phyloP scores from a whole-genome alignment of 2,113 vertebrate species.

The Odontophorus gujanensis region DNA sequence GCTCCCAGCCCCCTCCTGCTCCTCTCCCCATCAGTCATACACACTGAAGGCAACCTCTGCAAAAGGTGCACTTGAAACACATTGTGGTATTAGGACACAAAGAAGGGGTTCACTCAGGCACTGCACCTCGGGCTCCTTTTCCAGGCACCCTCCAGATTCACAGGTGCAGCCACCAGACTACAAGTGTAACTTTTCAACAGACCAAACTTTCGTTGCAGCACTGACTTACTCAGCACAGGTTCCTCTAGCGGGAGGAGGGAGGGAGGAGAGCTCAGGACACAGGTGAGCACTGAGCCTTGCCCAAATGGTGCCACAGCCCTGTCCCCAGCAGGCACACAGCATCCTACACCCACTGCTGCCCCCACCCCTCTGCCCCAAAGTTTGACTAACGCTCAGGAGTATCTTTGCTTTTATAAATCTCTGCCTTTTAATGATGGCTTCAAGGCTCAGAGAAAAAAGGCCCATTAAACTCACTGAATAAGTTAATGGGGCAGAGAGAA shows the following conservation, averaged over 20 bases:
- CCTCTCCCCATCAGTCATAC: fast-evolving
- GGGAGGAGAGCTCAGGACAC: background rate
- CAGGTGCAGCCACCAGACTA: background rate
- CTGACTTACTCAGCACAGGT: background rate
- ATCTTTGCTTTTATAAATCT: conserved; percentile 82
- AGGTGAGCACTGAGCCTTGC: fast-evolving
- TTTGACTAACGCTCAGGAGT: conserved; percentile 82
- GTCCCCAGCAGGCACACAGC: background rate
- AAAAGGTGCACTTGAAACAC: background rate
- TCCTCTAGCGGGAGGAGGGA: background rate
- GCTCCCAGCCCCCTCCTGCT: background rate
- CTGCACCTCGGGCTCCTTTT: background rate
- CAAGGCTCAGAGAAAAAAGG: conserved; percentile 78
- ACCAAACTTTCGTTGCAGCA: fast-evolving
- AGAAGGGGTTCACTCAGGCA: no score
- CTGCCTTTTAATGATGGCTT: conserved; percentile 83
- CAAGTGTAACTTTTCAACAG: background rate
- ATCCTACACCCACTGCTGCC: background rate
- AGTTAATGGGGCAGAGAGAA: conserved; percentile 87
- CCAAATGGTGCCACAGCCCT: background rate
- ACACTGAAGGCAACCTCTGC: background rate
- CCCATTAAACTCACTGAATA: conserved; percentile 86
- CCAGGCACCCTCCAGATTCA: background rate
- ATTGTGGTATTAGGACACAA: background rate
- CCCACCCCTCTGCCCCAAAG: conserved; percentile 41